These are phyloP conservation scores for Ferdinandea cuprea DNA, from an alignment of 2,888 invertebrate species.

Conservation along the genomic window DNA sequence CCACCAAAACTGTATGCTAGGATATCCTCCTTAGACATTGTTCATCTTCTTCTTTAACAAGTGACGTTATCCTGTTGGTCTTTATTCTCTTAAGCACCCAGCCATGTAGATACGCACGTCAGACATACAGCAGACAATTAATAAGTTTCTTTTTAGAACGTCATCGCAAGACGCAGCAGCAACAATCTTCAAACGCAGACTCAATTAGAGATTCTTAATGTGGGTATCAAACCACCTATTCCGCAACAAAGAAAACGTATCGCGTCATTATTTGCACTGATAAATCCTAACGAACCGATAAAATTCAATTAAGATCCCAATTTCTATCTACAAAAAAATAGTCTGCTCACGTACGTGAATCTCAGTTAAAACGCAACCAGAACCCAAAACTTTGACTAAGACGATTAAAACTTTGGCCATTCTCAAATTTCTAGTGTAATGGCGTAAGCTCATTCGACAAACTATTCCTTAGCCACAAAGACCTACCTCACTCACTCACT, in stretches of 20 bases:
- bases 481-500: conserved; percentile 18
- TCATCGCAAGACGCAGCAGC: too few species aligned
- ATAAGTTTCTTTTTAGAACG: too few species aligned
- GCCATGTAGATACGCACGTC: too few species aligned
- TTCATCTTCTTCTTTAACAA: too few species aligned
- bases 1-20: too few species aligned
- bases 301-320: conserved; percentile 65
- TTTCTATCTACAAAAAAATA: background rate
- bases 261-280: conserved; percentile 59
- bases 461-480: conserved; percentile 11
- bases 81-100: too few species aligned
- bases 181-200: too few species aligned
- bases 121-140: too few species aligned
- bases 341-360: conserved; percentile 56
- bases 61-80: too few species aligned
- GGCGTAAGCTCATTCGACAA: conserved; percentile 43
- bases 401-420: conserved; percentile 69
- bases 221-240: background rate
- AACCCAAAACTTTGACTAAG: conserved; percentile 62
- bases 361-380: conserved; percentile 36
- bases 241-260: conserved; percentile 27
- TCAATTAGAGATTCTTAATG: background rate
- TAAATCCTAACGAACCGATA: conserved; percentile 62
- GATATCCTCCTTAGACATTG: too few species aligned
- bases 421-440: conserved; percentile 48